Evolutionary conservation across 2,113 vertebrate species (phyloP).

Genomic region (Poeciliopsis turrubarensis): DNA sequence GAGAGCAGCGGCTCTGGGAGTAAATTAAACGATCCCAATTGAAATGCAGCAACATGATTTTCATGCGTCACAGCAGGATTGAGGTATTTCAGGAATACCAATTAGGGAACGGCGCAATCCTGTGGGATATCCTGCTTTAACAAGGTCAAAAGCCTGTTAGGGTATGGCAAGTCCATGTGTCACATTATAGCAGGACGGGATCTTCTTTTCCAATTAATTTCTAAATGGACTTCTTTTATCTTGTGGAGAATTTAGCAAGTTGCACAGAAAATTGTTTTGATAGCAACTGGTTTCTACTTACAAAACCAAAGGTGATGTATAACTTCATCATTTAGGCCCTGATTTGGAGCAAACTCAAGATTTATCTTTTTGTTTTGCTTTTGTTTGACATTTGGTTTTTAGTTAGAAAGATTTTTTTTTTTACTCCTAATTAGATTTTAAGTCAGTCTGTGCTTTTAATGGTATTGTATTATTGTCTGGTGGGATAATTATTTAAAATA

Average conservation of each 20-base stretch:
- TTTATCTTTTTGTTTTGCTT: too few relatives aligned
- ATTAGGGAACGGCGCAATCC: not conserved
- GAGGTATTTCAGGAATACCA: not conserved
- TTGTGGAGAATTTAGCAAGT: not conserved
- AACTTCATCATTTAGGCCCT: too few relatives aligned
- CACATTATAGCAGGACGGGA: not conserved
- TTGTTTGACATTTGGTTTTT: too few relatives aligned
- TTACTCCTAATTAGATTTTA: too few relatives aligned
- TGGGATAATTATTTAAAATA: too few relatives aligned
- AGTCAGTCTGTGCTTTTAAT: too few relatives aligned
- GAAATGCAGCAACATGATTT: not conserved
- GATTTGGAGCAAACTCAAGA: too few relatives aligned
- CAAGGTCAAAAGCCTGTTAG: not conserved
- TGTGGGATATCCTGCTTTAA: conserved; percentile 1
- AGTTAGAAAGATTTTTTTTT: too few relatives aligned
- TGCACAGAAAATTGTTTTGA: not conserved
- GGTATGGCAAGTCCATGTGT: not conserved
- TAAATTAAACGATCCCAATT: not conserved
- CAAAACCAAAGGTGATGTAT: not conserved
- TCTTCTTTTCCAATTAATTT: not conserved
- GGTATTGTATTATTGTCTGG: too few relatives aligned
- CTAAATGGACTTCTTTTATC: not conserved
- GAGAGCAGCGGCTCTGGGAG: not conserved
- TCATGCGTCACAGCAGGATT: not conserved
- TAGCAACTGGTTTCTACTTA: too few relatives aligned